Evolutionary conservation across 2,888 invertebrate species (phyloP), one percentile per base, ranked within the genome.

Genomic region (Pterostichus niger): DNA sequence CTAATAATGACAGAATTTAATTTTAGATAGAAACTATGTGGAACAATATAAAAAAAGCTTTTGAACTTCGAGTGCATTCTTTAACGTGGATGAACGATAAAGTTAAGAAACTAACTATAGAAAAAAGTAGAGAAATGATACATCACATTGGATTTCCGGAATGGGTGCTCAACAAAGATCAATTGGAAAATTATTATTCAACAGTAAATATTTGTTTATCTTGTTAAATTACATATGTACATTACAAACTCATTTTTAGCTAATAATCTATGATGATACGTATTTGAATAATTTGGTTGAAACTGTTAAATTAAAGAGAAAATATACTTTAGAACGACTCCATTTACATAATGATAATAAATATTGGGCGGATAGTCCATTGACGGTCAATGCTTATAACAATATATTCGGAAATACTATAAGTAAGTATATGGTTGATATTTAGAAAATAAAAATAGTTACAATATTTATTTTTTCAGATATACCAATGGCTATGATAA

Each of bases 131-230:
- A 56, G 92, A 93, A 86, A 96, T 96, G 95, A 92, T 93, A 81
- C 93, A 94, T 79, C 93, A 94, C 80, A 94, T 96, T 85, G 96
- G 96, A 0, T 95, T 94, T 88, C 96, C 96, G 0, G 91, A 94
- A 76, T 96, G 96, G 95, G 90, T 96, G 2, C 91, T 94, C 68
- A 92, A 94, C 85, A 91, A 92, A 17, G 92, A 92, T 0, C 91
- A 91, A 76, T 88, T 96, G 68, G 94, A 96, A 86, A 89, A 91
- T 61, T 93, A 93, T 88, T 96, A 96, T 87, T 88, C 91, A 84
- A 94, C 93, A 46, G 93, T 96, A 86, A 85, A 87, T 82, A 31
- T 71, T 49, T 7, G 9, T 7, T 40, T 7, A 40, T 40, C 40
- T 3, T 1, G 1, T 9, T 9, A 40, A 3, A 40, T 24, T 24